These are phyloP conservation scores for Carollia perspicillata DNA, from an alignment of 2,113 vertebrate species.

Conservation along the genomic window DNA sequence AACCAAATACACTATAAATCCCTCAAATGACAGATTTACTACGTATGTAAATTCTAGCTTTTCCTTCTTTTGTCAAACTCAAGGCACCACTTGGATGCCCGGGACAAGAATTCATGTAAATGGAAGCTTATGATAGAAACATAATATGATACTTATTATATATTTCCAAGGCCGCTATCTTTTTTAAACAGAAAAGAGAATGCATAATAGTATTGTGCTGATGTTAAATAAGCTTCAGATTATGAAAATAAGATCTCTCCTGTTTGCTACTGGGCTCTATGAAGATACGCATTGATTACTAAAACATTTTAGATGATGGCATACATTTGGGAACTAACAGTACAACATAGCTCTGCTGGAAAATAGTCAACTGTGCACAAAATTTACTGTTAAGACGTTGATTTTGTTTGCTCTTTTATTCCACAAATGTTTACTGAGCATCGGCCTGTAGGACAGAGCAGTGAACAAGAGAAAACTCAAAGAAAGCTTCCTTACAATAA, in stretches of 20 bases:
- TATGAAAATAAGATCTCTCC: background rate
- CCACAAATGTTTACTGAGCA: background rate
- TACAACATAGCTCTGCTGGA: background rate
- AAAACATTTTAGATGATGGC: background rate
- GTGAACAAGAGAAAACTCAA: background rate
- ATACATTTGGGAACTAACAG: background rate
- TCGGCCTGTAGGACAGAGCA: background rate
- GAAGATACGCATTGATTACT: background rate
- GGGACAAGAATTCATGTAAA: background rate
- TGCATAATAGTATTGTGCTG: background rate
- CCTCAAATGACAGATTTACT: constrained; percentile 13
- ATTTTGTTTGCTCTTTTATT: background rate
- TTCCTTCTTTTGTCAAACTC: constrained; percentile 55
- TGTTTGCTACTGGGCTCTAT: background rate
- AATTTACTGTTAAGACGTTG: background rate
- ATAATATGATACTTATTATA: background rate
- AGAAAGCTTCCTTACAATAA: background rate
- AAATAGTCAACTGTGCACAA: background rate
- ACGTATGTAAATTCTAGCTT: background rate
- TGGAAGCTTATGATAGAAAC: background rate
- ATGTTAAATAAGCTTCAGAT: background rate
- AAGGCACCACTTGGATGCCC: background rate
- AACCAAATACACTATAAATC: background rate
- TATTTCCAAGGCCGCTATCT: background rate
- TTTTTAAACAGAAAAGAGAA: constrained; percentile 1